A percentile compares a stretch with the other conserved stretches of the same genome.
Conservation (phyloP, 2,113 vertebrate genomes). For the Dicaeum eximium region DNA sequence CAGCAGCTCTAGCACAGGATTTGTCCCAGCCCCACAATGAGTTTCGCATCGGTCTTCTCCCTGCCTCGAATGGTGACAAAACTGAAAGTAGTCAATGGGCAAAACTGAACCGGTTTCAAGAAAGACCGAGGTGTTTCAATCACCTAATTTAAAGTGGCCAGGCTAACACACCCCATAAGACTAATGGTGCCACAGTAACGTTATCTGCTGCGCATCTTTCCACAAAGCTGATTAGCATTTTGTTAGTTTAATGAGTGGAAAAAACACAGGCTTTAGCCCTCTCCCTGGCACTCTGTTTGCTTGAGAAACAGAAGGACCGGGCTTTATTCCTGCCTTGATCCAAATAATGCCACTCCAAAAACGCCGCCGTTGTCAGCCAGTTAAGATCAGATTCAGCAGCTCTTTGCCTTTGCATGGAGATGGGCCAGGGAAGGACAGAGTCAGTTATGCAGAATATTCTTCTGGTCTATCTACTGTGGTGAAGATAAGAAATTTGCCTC, state of each 20-base stretch:
- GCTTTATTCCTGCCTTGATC: background rate
- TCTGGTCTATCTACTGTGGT: background rate
- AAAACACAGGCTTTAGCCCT: background rate
- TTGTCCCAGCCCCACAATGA: background rate
- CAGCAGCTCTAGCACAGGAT: background rate
- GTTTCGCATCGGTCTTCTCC: background rate
- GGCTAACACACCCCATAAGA: background rate
- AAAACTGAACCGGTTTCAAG: background rate
- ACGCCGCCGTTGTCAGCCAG: rapidly evolving
- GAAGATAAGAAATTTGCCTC: background rate
- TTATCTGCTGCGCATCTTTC: background rate
- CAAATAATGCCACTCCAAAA: background rate
- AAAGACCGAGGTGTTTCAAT: background rate
- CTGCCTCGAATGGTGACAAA: background rate
- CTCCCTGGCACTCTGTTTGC: background rate
- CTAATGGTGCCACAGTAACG: background rate
- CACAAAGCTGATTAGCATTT: slow-evolving; percentile 18
- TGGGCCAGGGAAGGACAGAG: background rate
- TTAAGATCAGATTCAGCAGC: background rate
- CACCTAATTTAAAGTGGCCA: background rate
- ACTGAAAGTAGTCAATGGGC: background rate
- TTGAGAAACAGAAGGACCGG: background rate
- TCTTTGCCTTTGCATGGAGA: background rate
- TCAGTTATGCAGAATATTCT: background rate
- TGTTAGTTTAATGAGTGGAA: slow-evolving; percentile 30